phyloP scores from a whole-genome alignment of 1,140 invertebrate species.

The Holcopasites calliopsidis region DNA sequence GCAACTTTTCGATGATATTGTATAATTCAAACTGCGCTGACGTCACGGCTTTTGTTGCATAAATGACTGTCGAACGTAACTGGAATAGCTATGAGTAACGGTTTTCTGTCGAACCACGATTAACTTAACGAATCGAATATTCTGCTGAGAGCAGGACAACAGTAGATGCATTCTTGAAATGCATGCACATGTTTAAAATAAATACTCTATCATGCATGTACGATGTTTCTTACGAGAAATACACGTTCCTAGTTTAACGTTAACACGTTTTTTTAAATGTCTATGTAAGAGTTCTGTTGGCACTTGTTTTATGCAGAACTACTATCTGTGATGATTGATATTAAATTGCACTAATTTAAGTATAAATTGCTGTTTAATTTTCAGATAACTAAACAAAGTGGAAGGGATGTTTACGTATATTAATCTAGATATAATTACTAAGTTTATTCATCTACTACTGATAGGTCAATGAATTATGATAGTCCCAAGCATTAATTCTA shows the following conservation, averaged over 20 bases:
- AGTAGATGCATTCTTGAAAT: not conserved
- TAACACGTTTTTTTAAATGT: too few species aligned
- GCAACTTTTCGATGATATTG: not conserved
- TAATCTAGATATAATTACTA: too few species aligned
- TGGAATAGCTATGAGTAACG: constrained; percentile 71
- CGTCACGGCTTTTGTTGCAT: constrained; percentile 40
- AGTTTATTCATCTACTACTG: too few species aligned
- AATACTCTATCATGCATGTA: not conserved
- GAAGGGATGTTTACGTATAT: too few species aligned
- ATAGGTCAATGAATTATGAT: too few species aligned
- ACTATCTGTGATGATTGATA: too few species aligned
- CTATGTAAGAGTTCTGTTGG: too few species aligned
- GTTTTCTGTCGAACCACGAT: constrained; percentile 58
- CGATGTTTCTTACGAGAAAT: not conserved
- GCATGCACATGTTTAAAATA: not conserved
- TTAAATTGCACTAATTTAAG: too few species aligned
- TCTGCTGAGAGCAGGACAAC: constrained; percentile 1
- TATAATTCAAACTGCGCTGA: constrained; percentile 4
- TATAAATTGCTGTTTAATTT: too few species aligned
- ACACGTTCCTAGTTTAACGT: not conserved
- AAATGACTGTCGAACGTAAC: constrained; percentile 61
- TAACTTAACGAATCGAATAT: constrained; percentile 27
- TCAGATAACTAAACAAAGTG: too few species aligned
- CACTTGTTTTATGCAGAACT: too few species aligned
- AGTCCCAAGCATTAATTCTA: too few species aligned